phyloP scores from a whole-genome alignment of 2,113 vertebrate species.

The Coptodon rendalli region DNA sequence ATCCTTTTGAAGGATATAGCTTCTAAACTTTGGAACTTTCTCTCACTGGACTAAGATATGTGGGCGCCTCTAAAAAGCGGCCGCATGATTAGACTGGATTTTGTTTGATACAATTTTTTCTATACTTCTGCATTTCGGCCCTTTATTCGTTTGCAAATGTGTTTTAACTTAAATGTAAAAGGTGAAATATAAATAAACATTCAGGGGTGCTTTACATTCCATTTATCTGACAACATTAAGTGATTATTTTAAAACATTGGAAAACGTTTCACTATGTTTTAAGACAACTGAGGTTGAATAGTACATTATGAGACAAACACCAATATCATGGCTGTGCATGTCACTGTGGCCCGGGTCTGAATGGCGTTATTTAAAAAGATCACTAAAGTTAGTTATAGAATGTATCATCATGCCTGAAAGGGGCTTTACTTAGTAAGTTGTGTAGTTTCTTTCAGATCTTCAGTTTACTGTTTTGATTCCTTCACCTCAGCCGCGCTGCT shows the following conservation, averaged over 20 bases:
- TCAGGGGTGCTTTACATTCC: background rate
- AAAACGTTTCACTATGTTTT: background rate
- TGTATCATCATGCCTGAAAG: background rate
- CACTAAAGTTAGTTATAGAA: fast-evolving
- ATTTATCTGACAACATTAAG: background rate
- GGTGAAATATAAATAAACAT: background rate
- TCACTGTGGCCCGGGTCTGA: background rate
- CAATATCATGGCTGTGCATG: fast-evolving
- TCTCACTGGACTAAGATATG: background rate
- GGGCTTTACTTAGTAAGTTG: background rate
- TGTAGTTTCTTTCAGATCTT: background rate
- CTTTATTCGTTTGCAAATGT: fast-evolving
- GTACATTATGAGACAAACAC: background rate
- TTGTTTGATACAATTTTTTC: background rate
- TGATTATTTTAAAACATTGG: background rate
- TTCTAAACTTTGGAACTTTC: background rate
- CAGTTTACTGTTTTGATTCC: background rate
- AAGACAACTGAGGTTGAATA: background rate
- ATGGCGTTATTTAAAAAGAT: background rate
- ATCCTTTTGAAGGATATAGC: background rate
- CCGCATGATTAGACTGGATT: background rate
- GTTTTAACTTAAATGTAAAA: background rate
- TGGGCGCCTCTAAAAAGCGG: background rate
- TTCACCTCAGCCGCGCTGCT: background rate
- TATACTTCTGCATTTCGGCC: background rate